These are phyloP conservation scores for Allolobophora icterica DNA, from an alignment of 2,888 invertebrate species.

Conservation along the genomic window DNA sequence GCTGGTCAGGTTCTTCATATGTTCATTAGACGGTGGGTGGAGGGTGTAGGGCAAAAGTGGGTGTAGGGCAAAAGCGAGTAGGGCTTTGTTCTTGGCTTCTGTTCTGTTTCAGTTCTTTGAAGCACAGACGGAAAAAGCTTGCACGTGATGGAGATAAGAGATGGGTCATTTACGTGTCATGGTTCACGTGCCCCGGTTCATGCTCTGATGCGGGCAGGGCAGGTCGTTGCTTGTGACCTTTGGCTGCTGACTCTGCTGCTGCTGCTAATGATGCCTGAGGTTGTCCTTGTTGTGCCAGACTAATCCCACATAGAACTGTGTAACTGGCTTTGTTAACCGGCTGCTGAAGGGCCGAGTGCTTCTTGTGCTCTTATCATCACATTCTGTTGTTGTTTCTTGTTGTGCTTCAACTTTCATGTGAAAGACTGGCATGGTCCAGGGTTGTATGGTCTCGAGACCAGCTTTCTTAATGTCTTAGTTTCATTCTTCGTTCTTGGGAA, in stretches of 20 bases:
- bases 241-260: neutral
- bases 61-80: neutral
- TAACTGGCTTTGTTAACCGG: neutral
- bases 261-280: neutral
- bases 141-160: conserved; percentile 1
- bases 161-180: neutral
- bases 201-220: neutral
- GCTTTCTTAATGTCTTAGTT: too few relatives aligned
- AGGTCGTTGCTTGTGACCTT: neutral
- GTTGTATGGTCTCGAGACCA: too few relatives aligned
- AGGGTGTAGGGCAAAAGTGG: too few relatives aligned
- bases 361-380: too few relatives aligned
- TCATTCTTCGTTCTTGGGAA: too few relatives aligned
- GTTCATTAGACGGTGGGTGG: too few relatives aligned
- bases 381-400: too few relatives aligned
- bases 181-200: neutral
- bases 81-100: neutral
- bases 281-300: neutral
- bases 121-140: neutral
- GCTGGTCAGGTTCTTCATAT: neutral
- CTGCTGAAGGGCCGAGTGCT: too few relatives aligned
- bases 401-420: too few relatives aligned
- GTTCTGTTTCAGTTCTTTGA: neutral
- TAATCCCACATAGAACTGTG: neutral
- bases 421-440: too few relatives aligned